Evolutionary conservation across 2,797 vertebrate species (phyloP), one percentile per base, ranked within the genome.

Genomic region (Cyprinodon diabolis): DNA sequence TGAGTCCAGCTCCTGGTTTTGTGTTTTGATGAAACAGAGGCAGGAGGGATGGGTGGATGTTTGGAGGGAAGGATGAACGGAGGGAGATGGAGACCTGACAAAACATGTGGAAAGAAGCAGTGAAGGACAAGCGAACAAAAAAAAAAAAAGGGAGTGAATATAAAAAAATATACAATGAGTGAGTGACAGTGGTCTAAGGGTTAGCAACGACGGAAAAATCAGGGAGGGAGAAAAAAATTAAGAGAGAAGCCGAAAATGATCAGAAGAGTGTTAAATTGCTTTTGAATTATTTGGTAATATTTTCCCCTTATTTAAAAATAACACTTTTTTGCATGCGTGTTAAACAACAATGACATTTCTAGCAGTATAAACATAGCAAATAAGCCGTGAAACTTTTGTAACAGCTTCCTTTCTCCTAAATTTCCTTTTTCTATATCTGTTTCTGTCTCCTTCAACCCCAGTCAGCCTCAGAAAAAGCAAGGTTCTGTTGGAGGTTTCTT

Each of bases 21-120:
- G 76, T 85, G 75, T 58, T 83, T 79, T 82, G 89, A 78, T 75
- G 88, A 78, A 63, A 78, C 70, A 75, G 75, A 72, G 83, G 79
- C 47, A 40, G 72, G 81, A 65, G 17, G 68, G 68, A 57, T 68
- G 67, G 67, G n/a, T 51, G 30, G 66, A 51, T 37, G 66, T 19
- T 52, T 82, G 86, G 83, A 85, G 82, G 89, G 88, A 89, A 84
- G 83, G 80, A 81, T 81, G 86, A 83, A 86, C 82, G 89, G 88
- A 90, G 85, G 83, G 80, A 81, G 77, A 69, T 83, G 78, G 83
- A 81, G 62, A 87, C 86, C 84, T 89, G 87, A 82, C 75, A 87
- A 54, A 76, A 88, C 23, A 73, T 76, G 79, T 77, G 72, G 81
- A 69, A 80, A 80, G 80, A 74, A 56, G 74, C 51, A 51, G 48